Base-by-base conservation (phyloP, 1,140 invertebrate genomes). In the Magallana ariakensis region DNA sequence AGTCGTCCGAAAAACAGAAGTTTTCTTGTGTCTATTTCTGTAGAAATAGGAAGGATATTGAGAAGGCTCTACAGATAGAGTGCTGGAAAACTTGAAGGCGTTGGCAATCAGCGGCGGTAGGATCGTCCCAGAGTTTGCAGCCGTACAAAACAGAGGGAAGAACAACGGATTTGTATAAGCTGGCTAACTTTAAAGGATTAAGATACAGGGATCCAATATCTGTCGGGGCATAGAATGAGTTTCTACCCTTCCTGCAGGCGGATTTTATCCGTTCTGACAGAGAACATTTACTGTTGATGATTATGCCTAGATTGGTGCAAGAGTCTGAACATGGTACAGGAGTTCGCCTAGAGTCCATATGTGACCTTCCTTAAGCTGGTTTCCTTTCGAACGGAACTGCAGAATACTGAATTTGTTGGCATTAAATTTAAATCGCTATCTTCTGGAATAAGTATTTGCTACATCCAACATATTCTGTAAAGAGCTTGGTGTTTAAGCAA, bases 361-460 rank as follows among this genome's bases (percentile, higher is more conserved):
- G 57, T 58, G 16, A 16, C 16, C 57, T 58, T 11, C 10, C 10
- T 58, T 58, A 58, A 58, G 7, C 7, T 57, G 56, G 7, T 13
- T 57, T 7, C 56, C 56, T 57, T 57, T 57, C 13, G 56, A 57
- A 57, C n/a, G n/a, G n/a, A n/a, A n/a, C n/a, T n/a, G n/a, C n/a
- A n/a, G n/a, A n/a, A n/a, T n/a, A n/a, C n/a, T n/a, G n/a, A n/a
- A n/a, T n/a, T n/a, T n/a, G n/a, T n/a, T n/a, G n/a, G n/a, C n/a
- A n/a, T n/a, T 81, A n/a, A 81, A 81, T n/a, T 81, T 81, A 53
- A 81, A 81, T 7, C 33, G 80, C 80, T 26, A 81, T 55, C 53
- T 81, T 54, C 80, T 54, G 10, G 33, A 81, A 53, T 81, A 81
- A 10, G 16, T 22, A n/a, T 53, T 46, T n/a, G 80, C 80, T 9